A percentile compares a stretch with the other conserved stretches of the same genome.
phyloP scores from a whole-genome alignment of 2,797 vertebrate species.

The Tympanoctomys barrerae region DNA sequence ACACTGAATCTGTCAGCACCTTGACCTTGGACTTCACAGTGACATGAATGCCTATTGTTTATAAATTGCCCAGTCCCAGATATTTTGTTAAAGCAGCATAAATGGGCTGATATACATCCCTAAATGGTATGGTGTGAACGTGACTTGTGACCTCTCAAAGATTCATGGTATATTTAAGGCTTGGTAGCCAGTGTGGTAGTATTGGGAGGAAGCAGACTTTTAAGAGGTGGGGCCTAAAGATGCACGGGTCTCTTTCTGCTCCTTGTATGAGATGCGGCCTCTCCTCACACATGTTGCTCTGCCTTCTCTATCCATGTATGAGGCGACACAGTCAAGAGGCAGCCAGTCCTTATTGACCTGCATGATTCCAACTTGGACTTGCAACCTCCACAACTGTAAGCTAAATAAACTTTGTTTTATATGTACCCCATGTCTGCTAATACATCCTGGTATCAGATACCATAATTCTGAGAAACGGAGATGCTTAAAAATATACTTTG shows the following conservation, averaged over 20 bases:
- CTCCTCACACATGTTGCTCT: background rate
- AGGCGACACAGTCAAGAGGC: background rate
- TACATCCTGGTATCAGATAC: background rate
- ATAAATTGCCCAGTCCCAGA: background rate
- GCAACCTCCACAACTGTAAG: background rate
- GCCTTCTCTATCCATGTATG: no score
- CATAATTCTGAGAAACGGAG: background rate
- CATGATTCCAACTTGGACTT: background rate
- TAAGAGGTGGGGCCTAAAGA: background rate
- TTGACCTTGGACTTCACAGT: background rate
- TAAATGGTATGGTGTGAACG: background rate
- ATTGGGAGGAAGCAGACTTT: background rate
- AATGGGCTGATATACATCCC: background rate
- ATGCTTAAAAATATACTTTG: constrained; percentile 18
- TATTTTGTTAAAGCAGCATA: background rate
- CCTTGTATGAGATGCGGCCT: background rate
- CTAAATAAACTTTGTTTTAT: background rate
- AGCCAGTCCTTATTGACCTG: background rate
- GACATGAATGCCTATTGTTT: background rate
- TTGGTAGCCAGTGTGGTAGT: background rate
- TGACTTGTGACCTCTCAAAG: background rate
- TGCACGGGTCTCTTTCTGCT: background rate
- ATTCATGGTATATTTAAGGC: background rate
- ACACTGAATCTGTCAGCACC: background rate
- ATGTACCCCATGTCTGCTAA: background rate